Percentiles rank a stretch among this genome's conserved stretches.
Evolutionary conservation across 2,797 vertebrate genomes (phyloP).

Genomic region (Cygnus olor): DNA sequence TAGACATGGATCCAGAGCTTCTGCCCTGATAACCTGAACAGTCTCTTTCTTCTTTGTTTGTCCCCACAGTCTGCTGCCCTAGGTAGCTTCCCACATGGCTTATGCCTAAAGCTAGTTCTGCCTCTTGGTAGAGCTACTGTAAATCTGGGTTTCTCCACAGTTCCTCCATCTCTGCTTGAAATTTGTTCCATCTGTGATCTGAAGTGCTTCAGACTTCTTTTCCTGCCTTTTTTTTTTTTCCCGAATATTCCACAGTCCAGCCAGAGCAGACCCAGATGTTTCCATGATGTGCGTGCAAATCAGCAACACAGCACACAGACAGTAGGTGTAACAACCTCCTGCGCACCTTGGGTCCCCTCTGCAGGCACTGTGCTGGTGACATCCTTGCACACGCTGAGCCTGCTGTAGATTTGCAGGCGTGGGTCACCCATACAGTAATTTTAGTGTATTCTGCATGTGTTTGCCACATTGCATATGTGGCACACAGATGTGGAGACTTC

Average conservation of each 20-base stretch:
- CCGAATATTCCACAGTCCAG: not conserved
- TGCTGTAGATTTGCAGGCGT: not conserved
- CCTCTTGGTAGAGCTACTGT: not conserved
- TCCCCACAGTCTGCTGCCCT: not conserved
- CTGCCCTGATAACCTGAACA: not conserved
- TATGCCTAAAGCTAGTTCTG: not conserved
- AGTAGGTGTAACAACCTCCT: not conserved
- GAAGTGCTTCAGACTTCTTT: not conserved
- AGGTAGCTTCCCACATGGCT: not conserved
- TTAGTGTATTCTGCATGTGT: not conserved
- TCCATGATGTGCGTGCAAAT: not conserved
- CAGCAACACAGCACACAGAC: fast-evolving
- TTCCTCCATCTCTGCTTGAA: not conserved
- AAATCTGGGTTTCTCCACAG: not conserved
- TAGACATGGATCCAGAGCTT: not conserved
- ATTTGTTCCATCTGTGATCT: not conserved
- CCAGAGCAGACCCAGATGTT: not conserved
- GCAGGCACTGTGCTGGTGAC: fast-evolving
- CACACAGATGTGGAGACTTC: not conserved
- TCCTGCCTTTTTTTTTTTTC: not conserved
- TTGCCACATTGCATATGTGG: not conserved
- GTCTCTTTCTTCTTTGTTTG: not conserved
- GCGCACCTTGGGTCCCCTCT: not conserved
- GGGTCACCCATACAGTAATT: not conserved
- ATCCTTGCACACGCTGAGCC: fast-evolving